Conservation (phyloP, 2,113 vertebrate genomes). For the Stegostoma tigrinum region DNA sequence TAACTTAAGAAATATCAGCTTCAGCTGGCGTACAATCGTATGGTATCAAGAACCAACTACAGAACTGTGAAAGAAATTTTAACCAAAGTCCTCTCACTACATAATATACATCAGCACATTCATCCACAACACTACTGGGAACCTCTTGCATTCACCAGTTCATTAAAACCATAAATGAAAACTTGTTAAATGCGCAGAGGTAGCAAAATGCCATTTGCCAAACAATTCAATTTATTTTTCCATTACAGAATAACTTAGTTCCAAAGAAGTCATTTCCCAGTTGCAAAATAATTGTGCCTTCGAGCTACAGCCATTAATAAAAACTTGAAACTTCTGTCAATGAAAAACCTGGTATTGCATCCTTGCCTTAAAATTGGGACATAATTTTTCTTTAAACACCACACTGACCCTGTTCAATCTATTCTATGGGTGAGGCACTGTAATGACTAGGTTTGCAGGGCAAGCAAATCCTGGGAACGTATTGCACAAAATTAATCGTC, state of each 20-base stretch:
- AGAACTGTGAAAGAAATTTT: not conserved
- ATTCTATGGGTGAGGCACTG: not conserved
- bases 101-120: not conserved
- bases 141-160: not conserved
- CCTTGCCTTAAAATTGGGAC: not conserved
- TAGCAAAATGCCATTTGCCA: constrained; percentile 10
- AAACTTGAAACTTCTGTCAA: not conserved
- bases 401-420: not conserved
- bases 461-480: too few species aligned
- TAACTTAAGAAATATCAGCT: not conserved
- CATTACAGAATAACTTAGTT: not conserved
- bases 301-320: not conserved
- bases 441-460: not conserved
- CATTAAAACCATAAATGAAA: constrained; percentile 30
- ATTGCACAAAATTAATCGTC: too few species aligned
- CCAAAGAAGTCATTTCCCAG: constrained; percentile 5
- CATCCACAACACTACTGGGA: not conserved
- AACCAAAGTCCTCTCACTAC: not conserved
- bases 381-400: not conserved
- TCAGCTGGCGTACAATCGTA: not conserved
- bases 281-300: constrained; percentile 14
- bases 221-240: constrained; percentile 24
- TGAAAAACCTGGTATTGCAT: not conserved
- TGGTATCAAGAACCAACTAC: not conserved
- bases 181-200: not conserved